A percentile compares a stretch with the other conserved stretches of the same genome.
Conservation (phyloP, 1,140 invertebrate species). For the Lordiphosa mommai region DNA sequence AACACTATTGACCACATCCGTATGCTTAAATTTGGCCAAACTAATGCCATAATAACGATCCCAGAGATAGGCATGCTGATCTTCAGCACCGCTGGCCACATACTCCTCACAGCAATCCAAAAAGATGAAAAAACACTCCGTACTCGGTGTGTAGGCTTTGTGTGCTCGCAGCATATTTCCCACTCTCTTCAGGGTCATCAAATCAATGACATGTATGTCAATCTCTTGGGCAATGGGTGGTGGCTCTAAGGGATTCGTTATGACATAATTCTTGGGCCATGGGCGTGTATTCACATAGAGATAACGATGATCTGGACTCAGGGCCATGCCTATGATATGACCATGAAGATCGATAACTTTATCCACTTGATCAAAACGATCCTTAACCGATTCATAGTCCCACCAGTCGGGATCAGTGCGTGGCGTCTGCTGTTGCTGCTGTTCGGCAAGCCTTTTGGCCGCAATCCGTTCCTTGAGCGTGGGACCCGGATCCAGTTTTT, state of each 20-base stretch:
- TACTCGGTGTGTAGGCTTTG: conserved; percentile 92
- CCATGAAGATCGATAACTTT: conserved; percentile 92
- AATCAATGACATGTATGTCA: conserved; percentile 93
- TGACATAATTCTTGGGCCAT: conserved; percentile 90
- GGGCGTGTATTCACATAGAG: conserved; percentile 93
- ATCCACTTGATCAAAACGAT: conserved; percentile 89
- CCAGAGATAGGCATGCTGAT: conserved; percentile 92
- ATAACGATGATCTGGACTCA: conserved; percentile 92
- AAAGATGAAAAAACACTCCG: conserved; percentile 95
- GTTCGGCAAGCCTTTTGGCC: conserved; percentile 81
- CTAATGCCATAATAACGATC: conserved; percentile 92
- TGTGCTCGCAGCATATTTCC: conserved; percentile 92
- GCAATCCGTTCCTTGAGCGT: conserved; percentile 85
- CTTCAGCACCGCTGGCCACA: conserved; percentile 94
- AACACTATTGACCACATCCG: conserved; percentile 92
- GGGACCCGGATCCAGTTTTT: conserved; percentile 85
- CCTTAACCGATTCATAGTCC: conserved; percentile 85
- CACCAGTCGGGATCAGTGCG: conserved; percentile 84
- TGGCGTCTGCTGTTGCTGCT: conserved; percentile 70
- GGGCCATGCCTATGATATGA: conserved; percentile 93
- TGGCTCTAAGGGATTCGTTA: conserved; percentile 89
- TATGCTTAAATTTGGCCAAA: conserved; percentile 88
- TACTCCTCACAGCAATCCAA: conserved; percentile 92
- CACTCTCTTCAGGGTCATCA: conserved; percentile 88
- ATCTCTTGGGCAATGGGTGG: conserved; percentile 95